A percentile compares a stretch with the other conserved stretches of the same genome.
Evolutionary conservation across 2,797 vertebrate genomes (phyloP).

Genomic region (Vultur gryphus): DNA sequence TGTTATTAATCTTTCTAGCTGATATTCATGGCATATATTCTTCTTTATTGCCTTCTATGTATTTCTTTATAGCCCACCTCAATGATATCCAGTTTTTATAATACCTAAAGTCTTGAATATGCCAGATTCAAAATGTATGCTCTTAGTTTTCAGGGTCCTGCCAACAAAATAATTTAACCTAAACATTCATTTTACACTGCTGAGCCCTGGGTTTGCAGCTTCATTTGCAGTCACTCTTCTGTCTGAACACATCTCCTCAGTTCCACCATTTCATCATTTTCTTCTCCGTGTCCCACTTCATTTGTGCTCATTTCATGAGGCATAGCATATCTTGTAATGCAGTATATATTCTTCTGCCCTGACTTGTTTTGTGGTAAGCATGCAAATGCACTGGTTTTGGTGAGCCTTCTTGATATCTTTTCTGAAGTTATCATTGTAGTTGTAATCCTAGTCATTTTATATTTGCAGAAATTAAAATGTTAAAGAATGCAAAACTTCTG

Average conservation of each 20-base stretch:
- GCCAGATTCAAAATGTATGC: conserved; percentile 16
- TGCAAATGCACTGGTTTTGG: background rate
- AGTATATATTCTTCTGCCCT: background rate
- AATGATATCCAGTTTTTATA: background rate
- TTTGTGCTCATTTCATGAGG: conserved; percentile 41
- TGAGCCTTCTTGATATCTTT: background rate
- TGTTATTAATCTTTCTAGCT: background rate
- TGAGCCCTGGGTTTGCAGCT: conserved; percentile 28
- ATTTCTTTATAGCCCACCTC: background rate
- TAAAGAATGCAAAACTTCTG: background rate
- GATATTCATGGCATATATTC: background rate
- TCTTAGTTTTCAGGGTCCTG: conserved; percentile 10
- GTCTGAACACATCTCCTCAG: conserved; percentile 23
- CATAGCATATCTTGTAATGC: background rate
- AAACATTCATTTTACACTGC: conserved; percentile 13
- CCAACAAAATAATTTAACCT: conserved; percentile 36
- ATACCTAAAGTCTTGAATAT: background rate
- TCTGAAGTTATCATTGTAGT: background rate
- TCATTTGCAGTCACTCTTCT: conserved; percentile 52
- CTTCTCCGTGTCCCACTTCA: conserved; percentile 22
- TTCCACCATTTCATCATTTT: conserved; percentile 34
- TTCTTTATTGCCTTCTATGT: background rate
- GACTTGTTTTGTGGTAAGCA: conserved; percentile 7
- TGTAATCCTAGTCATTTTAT: background rate
- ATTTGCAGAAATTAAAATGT: background rate